Evolutionary conservation across 2,113 vertebrate species (phyloP).

Genomic region (Vidua chalybeata): DNA sequence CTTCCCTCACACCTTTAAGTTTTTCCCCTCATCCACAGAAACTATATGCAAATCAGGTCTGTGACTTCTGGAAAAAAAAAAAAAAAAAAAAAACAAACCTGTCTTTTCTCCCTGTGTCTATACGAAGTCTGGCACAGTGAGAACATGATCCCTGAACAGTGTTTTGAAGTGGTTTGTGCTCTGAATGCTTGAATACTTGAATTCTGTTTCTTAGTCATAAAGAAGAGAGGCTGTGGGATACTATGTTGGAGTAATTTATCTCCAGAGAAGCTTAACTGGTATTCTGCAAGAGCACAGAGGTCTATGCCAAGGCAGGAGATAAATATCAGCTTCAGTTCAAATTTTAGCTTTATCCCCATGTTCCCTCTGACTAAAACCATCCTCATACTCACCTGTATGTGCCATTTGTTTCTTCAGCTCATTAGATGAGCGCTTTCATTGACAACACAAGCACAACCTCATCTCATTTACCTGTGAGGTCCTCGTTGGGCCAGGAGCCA

Average conservation of each 20-base stretch:
- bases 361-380: not conserved
- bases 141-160: not conserved
- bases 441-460: not conserved
- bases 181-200: not conserved
- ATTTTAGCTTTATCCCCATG: not conserved
- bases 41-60: not conserved
- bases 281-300: not conserved
- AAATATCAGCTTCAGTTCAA: not conserved
- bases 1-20: not conserved
- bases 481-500: conserved; percentile 91
- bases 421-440: not conserved
- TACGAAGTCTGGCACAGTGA: not conserved
- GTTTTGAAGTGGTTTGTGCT: not conserved
- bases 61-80: not conserved
- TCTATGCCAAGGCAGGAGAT: not conserved
- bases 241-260: not conserved
- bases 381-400: not conserved
- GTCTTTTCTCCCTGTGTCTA: not conserved
- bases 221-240: not conserved
- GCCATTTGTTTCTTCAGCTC: not conserved
- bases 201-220: not conserved
- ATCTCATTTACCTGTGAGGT: conserved; percentile 86
- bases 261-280: not conserved
- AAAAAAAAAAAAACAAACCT: not conserved
- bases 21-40: not conserved